Evolutionary conservation across 2,888 invertebrate species (phyloP).

Genomic region (Carcina quercana): DNA sequence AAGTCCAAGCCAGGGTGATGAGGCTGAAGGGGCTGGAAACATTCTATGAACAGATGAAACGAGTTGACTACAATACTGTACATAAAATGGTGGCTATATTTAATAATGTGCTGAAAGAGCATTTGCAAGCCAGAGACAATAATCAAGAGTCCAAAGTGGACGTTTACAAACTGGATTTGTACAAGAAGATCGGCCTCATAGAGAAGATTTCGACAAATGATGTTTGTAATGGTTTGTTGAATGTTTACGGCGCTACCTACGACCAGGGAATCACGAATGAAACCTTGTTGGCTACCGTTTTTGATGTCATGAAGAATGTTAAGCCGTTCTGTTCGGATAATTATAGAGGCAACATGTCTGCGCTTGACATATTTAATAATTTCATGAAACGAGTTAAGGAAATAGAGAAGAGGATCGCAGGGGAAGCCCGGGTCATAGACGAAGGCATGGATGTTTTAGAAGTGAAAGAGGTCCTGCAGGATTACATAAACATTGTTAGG

Average conservation of each 20-base stretch:
- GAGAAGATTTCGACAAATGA: conserved; percentile 38
- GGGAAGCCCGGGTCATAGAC: conserved; percentile 12
- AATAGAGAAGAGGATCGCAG: conserved; percentile 10
- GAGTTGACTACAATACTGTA: conserved; percentile 34
- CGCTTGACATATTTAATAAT: conserved; percentile 27
- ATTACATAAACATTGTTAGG: conserved; percentile 31
- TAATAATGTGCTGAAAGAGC: conserved; percentile 49
- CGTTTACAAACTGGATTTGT: conserved; percentile 29
- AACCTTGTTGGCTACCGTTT: conserved; percentile 26
- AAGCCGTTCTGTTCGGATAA: conserved; percentile 36
- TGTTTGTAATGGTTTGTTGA: conserved; percentile 45
- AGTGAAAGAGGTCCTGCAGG: conserved; percentile 25
- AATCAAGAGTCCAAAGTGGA: conserved; percentile 24
- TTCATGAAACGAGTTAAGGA: conserved; percentile 29
- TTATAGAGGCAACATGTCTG: conserved; percentile 25
- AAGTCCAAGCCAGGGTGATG: conserved; percentile 48
- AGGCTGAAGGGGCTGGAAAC: conserved; percentile 47
- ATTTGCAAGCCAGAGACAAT: conserved; percentile 29
- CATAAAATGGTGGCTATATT: conserved; percentile 41
- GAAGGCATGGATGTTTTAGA: conserved; percentile 28
- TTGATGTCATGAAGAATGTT: conserved; percentile 38
- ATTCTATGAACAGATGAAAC: conserved; percentile 45
- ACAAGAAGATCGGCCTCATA: conserved; percentile 47
- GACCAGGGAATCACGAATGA: conserved; percentile 24
- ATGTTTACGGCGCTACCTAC: conserved; percentile 35